Conservation (phyloP, 1,140 invertebrate genomes). For the Nylanderia fulva region DNA sequence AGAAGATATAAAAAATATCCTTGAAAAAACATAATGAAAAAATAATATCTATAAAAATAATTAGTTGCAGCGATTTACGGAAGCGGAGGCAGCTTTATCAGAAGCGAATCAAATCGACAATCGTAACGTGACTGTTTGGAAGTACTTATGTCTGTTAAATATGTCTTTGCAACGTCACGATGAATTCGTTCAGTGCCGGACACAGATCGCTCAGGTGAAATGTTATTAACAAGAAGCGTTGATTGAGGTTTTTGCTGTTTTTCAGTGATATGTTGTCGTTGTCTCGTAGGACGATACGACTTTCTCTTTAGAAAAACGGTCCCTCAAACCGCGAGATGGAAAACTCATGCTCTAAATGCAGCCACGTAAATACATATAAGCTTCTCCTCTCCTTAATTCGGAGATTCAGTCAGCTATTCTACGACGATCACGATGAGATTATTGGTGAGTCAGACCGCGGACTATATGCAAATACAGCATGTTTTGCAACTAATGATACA, state of each 20-base stretch:
- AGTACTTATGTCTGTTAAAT: constrained; percentile 81
- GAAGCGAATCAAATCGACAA: constrained; percentile 81
- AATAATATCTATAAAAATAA: too few relatives aligned
- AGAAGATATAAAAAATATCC: too few relatives aligned
- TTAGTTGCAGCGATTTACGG: constrained; percentile 75
- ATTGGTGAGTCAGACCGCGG: constrained; percentile 31
- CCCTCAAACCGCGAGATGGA: constrained; percentile 27
- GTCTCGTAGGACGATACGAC: constrained; percentile 21
- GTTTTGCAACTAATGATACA: too few relatives aligned
- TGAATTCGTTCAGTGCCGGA: constrained; percentile 78
- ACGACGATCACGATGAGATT: constrained; percentile 27
- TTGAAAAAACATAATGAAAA: too few relatives aligned
- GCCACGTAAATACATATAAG: constrained; percentile 45
- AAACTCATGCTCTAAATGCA: constrained; percentile 66
- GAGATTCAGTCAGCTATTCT: not conserved
- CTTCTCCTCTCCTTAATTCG: not conserved
- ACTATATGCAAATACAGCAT: not conserved
- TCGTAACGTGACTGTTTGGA: constrained; percentile 80
- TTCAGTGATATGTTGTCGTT: not conserved
- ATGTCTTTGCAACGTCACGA: constrained; percentile 74
- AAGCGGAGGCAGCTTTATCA: constrained; percentile 78
- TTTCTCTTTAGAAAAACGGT: constrained; percentile 48
- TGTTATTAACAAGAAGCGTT: not conserved
- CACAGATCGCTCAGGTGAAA: constrained; percentile 60
- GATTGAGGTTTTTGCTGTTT: not conserved